Base-by-base conservation (phyloP, 2,888 invertebrate genomes). In the Leptopilina syphax region DNA sequence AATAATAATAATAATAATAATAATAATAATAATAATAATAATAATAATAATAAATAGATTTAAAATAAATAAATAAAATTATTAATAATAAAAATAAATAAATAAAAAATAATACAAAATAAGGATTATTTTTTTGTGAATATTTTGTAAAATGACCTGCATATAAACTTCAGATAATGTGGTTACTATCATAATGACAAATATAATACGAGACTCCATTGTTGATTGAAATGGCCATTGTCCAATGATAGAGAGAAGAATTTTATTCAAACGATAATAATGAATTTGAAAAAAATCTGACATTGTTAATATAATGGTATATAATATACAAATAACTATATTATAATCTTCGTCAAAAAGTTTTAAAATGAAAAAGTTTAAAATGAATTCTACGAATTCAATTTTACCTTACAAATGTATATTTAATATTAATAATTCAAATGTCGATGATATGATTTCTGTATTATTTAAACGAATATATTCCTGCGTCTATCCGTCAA, bases 201-300 rank as follows among this genome's bases (percentile, higher is more conserved):
- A 70, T 24, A 27, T 4, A 54, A 70, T 24, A 12, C 27, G 70
- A 27, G 70, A 18, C 54, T 54, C 50, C 2, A 2, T 54, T 5
- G 24, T 8, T 0, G 70, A 54, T 34, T 70, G 70, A 70, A 70
- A 47, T 7, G 70, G 70, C 70, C 54, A 70, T 70, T 50, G 54
- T 70, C 70, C 70, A 27, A 70, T 27, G 1, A 70, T 27, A 13
- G 70, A 70, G 24, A 54, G 27, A 12, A 70, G 13, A 54, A 70
- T 54, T 50, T 50, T 70, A 70, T 70, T 70, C n/a, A 70, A 12
- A 27, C 24, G 10, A 13, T 70, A 70, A 18, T 70, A 50, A 70
- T 18, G 44, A 12, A 50, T 70, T 50, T 54, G 47, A 70, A 47
- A 70, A 27, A 70, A 18, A 10, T 70, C 70, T 54, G 24, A 13